These are phyloP conservation scores for Dichetophora obliterata DNA, from an alignment of 2,888 invertebrate genomes.

Conservation along the genomic window DNA sequence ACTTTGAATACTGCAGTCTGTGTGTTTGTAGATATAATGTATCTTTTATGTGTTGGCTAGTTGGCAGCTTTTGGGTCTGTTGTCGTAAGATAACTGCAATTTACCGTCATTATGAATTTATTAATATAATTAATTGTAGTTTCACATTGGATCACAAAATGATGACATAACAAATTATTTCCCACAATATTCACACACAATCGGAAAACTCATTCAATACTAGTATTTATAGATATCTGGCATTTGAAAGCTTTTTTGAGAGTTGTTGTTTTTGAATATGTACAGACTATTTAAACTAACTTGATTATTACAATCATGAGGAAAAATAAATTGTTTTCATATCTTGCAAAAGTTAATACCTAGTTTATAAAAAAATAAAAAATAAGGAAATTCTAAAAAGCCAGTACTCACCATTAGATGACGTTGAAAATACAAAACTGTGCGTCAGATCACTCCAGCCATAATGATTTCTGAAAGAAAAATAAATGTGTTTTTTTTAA, in stretches of 20 bases:
- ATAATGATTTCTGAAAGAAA: constrained; percentile 73
- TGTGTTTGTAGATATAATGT: background rate
- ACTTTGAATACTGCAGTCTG: background rate
- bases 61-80: background rate
- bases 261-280: too few species aligned
- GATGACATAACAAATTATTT: background rate
- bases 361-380: too few species aligned
- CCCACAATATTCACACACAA: background rate
- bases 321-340: too few species aligned
- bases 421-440: constrained; percentile 76
- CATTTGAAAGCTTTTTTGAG: too few species aligned
- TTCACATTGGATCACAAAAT: background rate
- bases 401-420: constrained; percentile 73
- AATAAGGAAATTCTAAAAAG: background rate
- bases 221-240: too few species aligned
- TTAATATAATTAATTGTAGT: background rate
- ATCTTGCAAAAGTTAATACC: too few species aligned
- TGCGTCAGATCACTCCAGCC: constrained; percentile 78
- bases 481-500: background rate
- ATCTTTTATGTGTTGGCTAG: background rate
- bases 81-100: constrained; percentile 23
- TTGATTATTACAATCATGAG: too few species aligned
- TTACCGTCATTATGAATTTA: constrained; percentile 21
- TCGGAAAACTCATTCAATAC: too few species aligned
- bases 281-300: too few species aligned